These are phyloP conservation scores for Octodonta nipae DNA, from an alignment of 2,888 invertebrate species.

Conservation along the genomic window DNA sequence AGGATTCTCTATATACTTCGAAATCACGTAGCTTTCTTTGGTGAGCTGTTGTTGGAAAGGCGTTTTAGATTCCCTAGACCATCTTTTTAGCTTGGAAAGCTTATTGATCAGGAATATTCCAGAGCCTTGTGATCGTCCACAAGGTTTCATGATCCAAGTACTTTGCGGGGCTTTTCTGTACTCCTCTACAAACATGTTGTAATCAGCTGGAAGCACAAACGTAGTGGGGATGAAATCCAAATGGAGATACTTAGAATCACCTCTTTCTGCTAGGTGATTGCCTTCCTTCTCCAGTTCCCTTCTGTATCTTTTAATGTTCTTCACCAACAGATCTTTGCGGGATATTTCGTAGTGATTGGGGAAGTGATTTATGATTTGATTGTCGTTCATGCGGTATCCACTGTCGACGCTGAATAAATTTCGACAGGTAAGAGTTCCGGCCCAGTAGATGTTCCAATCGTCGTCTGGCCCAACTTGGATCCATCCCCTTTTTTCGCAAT, in stretches of 20 bases:
- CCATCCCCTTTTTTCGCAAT: conserved; percentile 89
- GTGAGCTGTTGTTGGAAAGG: conserved; percentile 71
- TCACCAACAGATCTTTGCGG: conserved; percentile 88
- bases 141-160: conserved; percentile 97
- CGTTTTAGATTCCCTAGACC: conserved; percentile 76
- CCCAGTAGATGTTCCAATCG: conserved; percentile 96
- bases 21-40: conserved; percentile 89
- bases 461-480: conserved; percentile 74
- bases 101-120: conserved; percentile 94
- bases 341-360: conserved; percentile 92
- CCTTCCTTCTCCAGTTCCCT: conserved; percentile 87
- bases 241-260: conserved; percentile 62
- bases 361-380: conserved; percentile 92
- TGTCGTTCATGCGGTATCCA: conserved; percentile 82
- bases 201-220: conserved; percentile 87
- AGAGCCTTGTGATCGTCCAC: conserved; percentile 86
- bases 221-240: conserved; percentile 88
- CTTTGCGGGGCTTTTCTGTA: conserved; percentile 86
- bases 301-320: conserved; percentile 87
- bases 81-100: conserved; percentile 80
- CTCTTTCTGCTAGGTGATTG: conserved; percentile 72
- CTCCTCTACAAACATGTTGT: conserved; percentile 93
- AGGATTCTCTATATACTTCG: conserved; percentile 90
- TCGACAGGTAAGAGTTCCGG: conserved; percentile 79
- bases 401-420: conserved; percentile 84